phyloP scores from a whole-genome alignment of 2,113 vertebrate species.

The Charadrius vociferus region DNA sequence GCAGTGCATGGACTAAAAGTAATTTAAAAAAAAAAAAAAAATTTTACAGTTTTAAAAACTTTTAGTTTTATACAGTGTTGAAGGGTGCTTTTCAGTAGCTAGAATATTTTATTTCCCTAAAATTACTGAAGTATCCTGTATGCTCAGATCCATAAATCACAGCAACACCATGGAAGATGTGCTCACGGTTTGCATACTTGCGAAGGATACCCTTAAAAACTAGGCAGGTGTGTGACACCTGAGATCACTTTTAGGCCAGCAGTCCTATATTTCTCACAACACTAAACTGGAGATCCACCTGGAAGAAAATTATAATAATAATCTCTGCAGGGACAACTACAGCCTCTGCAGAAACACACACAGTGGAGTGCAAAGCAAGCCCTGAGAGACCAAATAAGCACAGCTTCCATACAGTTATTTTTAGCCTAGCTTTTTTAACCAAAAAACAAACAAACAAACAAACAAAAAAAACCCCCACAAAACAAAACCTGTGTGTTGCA shows the following conservation, averaged over 20 bases:
- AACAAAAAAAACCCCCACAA: too few species aligned
- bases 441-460: neutral
- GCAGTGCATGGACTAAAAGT: neutral
- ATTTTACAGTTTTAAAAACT: too few species aligned
- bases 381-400: neutral
- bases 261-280: neutral
- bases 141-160: neutral
- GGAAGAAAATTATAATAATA: neutral
- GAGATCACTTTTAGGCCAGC: neutral
- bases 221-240: neutral
- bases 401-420: neutral
- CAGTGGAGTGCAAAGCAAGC: neutral
- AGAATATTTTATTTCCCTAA: neutral
- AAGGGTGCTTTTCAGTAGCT: neutral
- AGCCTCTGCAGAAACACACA: neutral
- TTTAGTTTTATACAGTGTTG: neutral
- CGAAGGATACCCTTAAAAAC: neutral
- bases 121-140: neutral
- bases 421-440: neutral
- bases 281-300: neutral
- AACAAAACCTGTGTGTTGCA: neutral
- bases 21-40: neutral
- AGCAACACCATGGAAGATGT: neutral
- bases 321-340: neutral
- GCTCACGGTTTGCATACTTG: neutral